phyloP scores from a whole-genome alignment of 2,113 vertebrate species.

The Cervus canadensis region DNA sequence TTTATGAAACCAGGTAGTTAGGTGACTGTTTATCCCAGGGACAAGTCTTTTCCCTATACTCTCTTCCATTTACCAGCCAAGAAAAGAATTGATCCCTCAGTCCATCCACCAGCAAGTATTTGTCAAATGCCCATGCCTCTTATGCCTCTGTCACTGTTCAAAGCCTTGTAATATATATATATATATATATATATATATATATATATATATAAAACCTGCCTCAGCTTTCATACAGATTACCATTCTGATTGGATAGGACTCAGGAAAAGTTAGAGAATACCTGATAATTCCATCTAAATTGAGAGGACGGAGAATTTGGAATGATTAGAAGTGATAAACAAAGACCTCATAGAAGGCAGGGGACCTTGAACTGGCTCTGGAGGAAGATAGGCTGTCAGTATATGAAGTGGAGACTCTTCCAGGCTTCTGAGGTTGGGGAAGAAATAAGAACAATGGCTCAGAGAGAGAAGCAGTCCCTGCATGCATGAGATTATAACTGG shows the following conservation, averaged over 20 bases:
- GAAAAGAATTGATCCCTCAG: neutral
- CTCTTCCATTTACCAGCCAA: neutral
- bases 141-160: neutral
- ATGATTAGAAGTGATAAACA: neutral
- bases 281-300: neutral
- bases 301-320: neutral
- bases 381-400: neutral
- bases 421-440: neutral
- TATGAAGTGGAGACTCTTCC: neutral
- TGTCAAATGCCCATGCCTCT: neutral
- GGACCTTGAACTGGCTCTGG: neutral
- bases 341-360: neutral
- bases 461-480: neutral
- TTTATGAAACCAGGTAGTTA: constrained; percentile 4
- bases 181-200: no score
- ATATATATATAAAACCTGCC: neutral
- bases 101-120: neutral
- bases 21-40: neutral
- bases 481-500: neutral
- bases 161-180: neutral
- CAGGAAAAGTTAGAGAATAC: neutral
- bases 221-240: neutral
- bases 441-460: neutral
- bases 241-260: neutral
- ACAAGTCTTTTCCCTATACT: neutral